These are phyloP conservation scores for Atherinomorus stipes DNA, from an alignment of 2,113 vertebrate species.

Conservation along the genomic window DNA sequence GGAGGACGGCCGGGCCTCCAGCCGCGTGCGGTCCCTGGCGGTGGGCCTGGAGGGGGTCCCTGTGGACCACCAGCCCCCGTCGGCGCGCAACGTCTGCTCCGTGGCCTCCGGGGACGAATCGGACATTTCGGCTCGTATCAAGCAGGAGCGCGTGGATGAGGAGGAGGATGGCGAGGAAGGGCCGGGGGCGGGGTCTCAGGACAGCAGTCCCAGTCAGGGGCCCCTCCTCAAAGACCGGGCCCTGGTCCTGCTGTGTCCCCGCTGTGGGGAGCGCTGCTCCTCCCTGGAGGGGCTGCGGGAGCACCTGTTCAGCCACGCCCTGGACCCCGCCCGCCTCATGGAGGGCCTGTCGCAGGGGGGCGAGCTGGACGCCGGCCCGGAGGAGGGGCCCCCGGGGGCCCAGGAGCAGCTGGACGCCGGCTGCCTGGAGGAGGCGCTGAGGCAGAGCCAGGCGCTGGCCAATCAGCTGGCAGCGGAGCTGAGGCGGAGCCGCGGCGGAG, in stretches of 20 bases:
- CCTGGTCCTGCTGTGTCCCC: slow-evolving; percentile 88
- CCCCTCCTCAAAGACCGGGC: slow-evolving; percentile 80
- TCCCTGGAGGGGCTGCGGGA: slow-evolving; percentile 88
- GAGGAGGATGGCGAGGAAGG: slow-evolving; percentile 81
- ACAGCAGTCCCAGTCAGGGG: slow-evolving; percentile 64
- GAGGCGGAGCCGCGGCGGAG: slow-evolving; percentile 83
- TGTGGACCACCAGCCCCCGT: slow-evolving; percentile 77
- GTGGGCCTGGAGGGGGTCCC: slow-evolving; percentile 87
- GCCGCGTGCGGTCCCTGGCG: slow-evolving; percentile 83
- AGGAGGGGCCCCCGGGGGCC: slow-evolving; percentile 63
- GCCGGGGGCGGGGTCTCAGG: slow-evolving; percentile 77
- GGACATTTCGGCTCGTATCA: slow-evolving; percentile 83
- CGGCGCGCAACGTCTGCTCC: slow-evolving; percentile 72
- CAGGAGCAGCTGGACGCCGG: slow-evolving; percentile 77
- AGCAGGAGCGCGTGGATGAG: slow-evolving; percentile 89
- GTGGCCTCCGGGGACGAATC: slow-evolving; percentile 84
- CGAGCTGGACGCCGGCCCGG: slow-evolving; percentile 71
- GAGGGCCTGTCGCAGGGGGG: slow-evolving; percentile 77
- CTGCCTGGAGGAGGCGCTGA: slow-evolving; percentile 85
- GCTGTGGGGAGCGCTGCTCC: slow-evolving; percentile 92
- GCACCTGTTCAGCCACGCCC: slow-evolving; percentile 91
- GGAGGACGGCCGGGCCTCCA: slow-evolving; percentile 69
- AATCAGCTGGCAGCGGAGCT: slow-evolving; percentile 87
- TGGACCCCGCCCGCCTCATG: slow-evolving; percentile 84
- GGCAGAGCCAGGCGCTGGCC: slow-evolving; percentile 87